Evolutionary conservation across 2,888 invertebrate species (phyloP).

Genomic region (Ypsolopha sequella): DNA sequence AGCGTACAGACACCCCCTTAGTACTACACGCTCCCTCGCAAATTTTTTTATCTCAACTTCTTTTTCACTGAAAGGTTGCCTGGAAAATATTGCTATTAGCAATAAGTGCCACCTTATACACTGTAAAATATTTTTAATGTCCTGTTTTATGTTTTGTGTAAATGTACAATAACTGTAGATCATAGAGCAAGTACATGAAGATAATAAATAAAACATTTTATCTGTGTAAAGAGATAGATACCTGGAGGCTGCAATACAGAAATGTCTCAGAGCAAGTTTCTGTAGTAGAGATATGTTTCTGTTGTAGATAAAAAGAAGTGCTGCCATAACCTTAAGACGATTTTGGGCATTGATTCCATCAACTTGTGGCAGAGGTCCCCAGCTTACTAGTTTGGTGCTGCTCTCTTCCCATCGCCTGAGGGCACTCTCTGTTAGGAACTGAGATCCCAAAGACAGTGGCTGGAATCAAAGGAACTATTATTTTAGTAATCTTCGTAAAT

Average conservation of each 20-base stretch:
- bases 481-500: too few species aligned
- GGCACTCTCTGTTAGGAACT: conserved; percentile 87
- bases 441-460: conserved; percentile 82
- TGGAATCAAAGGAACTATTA: conserved; percentile 31
- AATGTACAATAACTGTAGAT: too few species aligned
- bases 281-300: conserved; percentile 85
- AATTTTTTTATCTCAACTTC: too few species aligned
- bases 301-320: conserved; percentile 90
- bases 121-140: too few species aligned
- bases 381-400: conserved; percentile 87
- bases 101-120: too few species aligned
- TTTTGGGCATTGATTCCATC: conserved; percentile 94
- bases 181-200: too few species aligned
- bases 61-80: too few species aligned
- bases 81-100: too few species aligned
- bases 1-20: background rate
- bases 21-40: too few species aligned
- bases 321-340: conserved; percentile 89
- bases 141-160: too few species aligned
- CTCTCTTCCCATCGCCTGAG: conserved; percentile 90
- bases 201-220: too few species aligned
- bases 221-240: conserved; percentile 24
- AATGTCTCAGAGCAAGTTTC: conserved; percentile 82
- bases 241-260: conserved; percentile 86
- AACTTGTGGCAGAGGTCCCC: conserved; percentile 92